Base-by-base conservation (phyloP, 2,797 vertebrate species). In the Pogoniulus pusillus region DNA sequence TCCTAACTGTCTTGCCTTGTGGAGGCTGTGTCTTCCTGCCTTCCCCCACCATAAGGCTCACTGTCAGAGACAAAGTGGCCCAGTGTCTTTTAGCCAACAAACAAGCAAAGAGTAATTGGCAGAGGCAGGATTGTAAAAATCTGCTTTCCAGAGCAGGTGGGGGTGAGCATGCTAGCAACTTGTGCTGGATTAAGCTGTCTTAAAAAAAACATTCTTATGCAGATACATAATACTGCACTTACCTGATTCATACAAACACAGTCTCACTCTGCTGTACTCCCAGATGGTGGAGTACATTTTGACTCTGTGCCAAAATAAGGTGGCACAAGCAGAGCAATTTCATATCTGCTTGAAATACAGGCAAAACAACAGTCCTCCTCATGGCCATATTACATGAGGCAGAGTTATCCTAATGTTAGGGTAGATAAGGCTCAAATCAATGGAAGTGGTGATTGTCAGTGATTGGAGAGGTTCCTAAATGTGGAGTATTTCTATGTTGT, bases 101-200 rank as follows among this genome's bases (percentile, higher is more conserved):
- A 53, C 12, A 89, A 80, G 37, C 24, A 59, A 73, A 93, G 62
- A 84, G 66, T 58, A 66, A 54, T 85, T 85, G 88, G 58, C 58
- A 85, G 72, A 84, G 63, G 57, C 43, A 81, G 68, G 47, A 60
- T 41, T 78, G 32, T 83, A 71, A 89, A 86, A 91, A 77, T 80
- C 59, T 87, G 57, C 27, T 94, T 96, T 94, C 78, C 57, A 18
- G 54, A 93, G 59, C 51, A 81, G 34, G n/a, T 73, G 60, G 32
- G 32, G 59, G 30, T 37, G 59, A 62, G 53, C 34, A 16, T 13
- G 8, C 24, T 68, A 57, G 43, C 73, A 91, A 60, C 18, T 72
- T 84, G 41, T 70, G 39, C 26, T 51, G 57, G 29, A 71, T 83
- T 77, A n/a, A 49, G 43, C 47, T 75, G 9, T 81, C 30, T 78